Conservation (phyloP, 2,888 invertebrate genomes). For the Watsonalla cultraria region DNA sequence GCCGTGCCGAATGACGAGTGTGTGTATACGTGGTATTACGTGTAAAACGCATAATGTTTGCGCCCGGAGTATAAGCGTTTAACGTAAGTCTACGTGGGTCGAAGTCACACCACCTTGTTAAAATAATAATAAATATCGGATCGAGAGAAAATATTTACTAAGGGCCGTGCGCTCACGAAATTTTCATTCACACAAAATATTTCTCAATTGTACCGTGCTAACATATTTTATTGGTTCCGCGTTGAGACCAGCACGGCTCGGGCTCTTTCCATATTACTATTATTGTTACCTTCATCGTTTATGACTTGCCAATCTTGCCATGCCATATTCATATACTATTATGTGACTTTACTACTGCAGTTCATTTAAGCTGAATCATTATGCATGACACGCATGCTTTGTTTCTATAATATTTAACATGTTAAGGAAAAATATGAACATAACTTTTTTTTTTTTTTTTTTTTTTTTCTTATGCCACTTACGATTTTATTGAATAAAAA, state of each 20-base stretch:
- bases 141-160: not conserved
- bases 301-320: not conserved
- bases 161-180: not conserved
- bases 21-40: not conserved
- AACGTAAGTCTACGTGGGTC: not conserved
- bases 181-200: not conserved
- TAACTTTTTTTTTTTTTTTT: too few relatives aligned
- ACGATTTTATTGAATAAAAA: too few relatives aligned
- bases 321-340: too few relatives aligned
- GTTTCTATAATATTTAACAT: too few relatives aligned
- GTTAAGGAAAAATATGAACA: too few relatives aligned
- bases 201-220: not conserved
- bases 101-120: not conserved
- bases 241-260: not conserved
- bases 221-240: not conserved
- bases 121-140: not conserved
- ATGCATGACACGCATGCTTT: too few relatives aligned
- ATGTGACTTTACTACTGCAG: not conserved
- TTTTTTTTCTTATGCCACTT: too few relatives aligned
- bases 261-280: not conserved
- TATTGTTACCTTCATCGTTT: not conserved
- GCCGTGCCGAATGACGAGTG: constrained; percentile 29
- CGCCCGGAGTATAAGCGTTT: not conserved
- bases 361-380: not conserved
- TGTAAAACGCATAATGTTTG: constrained; percentile 5